Base-by-base conservation (phyloP, 53 echinoderm and acorn worm species). In the Luidia sarsii region DNA sequence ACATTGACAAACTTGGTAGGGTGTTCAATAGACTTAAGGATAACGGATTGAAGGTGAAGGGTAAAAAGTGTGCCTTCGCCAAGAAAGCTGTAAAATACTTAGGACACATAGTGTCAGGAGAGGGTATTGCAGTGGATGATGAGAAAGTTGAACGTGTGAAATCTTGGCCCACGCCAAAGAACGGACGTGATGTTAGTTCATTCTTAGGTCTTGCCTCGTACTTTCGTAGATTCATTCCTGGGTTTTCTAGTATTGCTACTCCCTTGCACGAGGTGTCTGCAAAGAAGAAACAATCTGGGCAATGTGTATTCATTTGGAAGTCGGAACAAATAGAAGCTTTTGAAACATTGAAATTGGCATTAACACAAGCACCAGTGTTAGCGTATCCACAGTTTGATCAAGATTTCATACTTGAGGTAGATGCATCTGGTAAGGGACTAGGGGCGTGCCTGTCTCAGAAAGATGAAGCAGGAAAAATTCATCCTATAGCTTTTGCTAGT, bases 91-190 rank as follows among this genome's bases (percentile, higher is more conserved):
- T 71, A 8, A 52, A 50, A 39, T 67, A 67, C 67, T 33, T 71
- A 9, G 72, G 72, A 24, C 72, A 71, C 52, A 33, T 71, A 51
- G 53, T 71, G 4, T 52, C 52, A 2, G 51, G 52, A 7, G 72
- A 71, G 24, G 72, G 72, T 52, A 28, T 71, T 32, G 32, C 52
- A 2, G 34, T 35, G 2, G 72, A 71, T 29, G 31, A 51, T 9
- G 53, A 71, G 32, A 71, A 71, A 38, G 34, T 71, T 52, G 18
- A 3, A 18, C 16, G 28, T 32, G 31, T 71, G 19, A n/a, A 22
- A 52, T 16, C n/a, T 4, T 71, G 72, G 72, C 72, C 72, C 4
- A 22, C 33, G 21, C 72, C 72, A 9, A 52, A 51, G 2, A 51
- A 23, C 1, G 52, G 14, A 2, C 18, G 34, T 51, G 72, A 71